phyloP scores from a whole-genome alignment of 2,797 vertebrate species.

The Potorous gilbertii region DNA sequence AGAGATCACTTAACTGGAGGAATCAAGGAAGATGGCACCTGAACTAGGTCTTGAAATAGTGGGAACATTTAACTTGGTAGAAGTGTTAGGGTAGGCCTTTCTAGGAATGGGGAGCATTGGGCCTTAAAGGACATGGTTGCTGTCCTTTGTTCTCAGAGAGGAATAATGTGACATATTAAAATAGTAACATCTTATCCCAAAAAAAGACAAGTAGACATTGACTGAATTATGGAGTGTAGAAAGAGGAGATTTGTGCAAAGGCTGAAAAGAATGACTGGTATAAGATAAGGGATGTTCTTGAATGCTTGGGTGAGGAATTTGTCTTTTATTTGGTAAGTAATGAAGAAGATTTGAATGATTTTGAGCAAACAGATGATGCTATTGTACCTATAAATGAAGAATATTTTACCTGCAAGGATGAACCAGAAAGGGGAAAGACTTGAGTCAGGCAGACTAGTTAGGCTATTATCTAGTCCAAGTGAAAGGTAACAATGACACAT shows the following conservation, averaged over 20 bases:
- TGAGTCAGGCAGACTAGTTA: neutral
- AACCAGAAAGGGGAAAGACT: neutral
- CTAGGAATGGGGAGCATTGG: neutral
- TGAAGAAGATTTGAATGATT: neutral
- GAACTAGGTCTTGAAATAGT: conserved; percentile 30
- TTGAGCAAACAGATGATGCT: neutral
- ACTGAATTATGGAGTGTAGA: neutral
- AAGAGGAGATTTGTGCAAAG: neutral
- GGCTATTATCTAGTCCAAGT: conserved; percentile 10
- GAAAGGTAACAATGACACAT: neutral
- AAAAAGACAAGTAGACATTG: conserved; percentile 3
- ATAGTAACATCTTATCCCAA: neutral
- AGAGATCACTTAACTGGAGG: neutral
- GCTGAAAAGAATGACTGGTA: neutral
- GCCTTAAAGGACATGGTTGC: neutral
- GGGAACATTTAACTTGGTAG: conserved; percentile 14
- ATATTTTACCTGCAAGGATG: neutral
- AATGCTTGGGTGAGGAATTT: neutral
- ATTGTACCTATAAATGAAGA: neutral
- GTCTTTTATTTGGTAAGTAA: neutral
- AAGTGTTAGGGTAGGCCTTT: neutral
- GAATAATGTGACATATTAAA: neutral
- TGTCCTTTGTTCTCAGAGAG: too few relatives aligned
- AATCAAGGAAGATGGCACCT: conserved; percentile 19
- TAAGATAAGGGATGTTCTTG: neutral